Percentiles rank a stretch among this genome's conserved stretches.
Conservation (phyloP, 2,888 invertebrate species). For the Dione vanillae region DNA sequence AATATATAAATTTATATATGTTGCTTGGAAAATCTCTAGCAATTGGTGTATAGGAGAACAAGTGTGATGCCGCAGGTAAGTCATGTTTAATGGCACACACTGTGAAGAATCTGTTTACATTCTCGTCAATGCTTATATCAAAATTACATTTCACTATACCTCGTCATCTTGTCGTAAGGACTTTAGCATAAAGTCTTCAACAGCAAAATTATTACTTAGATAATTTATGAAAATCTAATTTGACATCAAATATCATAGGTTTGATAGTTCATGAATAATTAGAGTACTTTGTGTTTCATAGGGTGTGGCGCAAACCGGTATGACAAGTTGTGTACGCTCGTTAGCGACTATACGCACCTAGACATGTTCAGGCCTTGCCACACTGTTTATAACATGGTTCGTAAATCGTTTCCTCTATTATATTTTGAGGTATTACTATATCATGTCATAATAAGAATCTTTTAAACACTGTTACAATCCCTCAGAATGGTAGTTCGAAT, state of each 20-base stretch:
- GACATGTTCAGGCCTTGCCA: constrained; percentile 11
- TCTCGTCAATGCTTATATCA: too few species aligned
- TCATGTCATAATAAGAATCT: too few species aligned
- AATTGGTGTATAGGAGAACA: background rate
- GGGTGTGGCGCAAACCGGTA: constrained; percentile 28
- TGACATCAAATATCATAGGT: background rate
- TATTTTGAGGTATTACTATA: background rate
- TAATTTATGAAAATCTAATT: background rate
- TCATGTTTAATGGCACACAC: background rate
- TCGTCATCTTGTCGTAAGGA: too few species aligned
- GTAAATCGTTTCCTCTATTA: background rate
- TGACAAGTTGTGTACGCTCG: constrained; percentile 33
- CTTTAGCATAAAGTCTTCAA: background rate
- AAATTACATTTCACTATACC: too few species aligned
- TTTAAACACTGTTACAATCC: too few species aligned
- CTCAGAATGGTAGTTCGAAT: too few species aligned
- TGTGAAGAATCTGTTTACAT: too few species aligned
- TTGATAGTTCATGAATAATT: constrained; percentile 27
- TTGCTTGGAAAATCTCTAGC: background rate
- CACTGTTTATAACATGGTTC: background rate
- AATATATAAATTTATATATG: background rate
- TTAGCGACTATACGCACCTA: constrained; percentile 28
- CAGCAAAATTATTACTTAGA: background rate
- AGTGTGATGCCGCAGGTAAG: background rate
- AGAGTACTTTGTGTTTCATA: constrained; percentile 24